Conservation (phyloP, 2,113 vertebrate species). For the Anolis carolinensis region DNA sequence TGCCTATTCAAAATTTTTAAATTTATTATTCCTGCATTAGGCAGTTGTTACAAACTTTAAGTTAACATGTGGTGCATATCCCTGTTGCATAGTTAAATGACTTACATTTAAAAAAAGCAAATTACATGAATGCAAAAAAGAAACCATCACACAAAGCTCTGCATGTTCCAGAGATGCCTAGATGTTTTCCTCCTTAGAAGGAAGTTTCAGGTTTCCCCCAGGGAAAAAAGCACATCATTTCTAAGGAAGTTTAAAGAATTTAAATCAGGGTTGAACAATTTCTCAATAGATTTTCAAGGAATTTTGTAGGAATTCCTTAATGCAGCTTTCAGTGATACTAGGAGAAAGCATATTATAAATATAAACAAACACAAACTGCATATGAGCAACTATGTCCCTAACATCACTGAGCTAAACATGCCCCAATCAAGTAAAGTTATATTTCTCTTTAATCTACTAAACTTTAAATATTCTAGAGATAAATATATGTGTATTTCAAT, state of each 20-base stretch:
- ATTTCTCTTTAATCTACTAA: background rate
- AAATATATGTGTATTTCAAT: too few relatives aligned
- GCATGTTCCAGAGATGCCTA: background rate
- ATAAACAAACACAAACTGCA: background rate
- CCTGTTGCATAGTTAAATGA: constrained; percentile 61
- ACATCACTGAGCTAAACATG: background rate
- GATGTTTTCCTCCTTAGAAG: background rate
- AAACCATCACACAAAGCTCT: constrained; percentile 63
- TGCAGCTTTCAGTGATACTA: background rate
- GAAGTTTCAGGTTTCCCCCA: background rate
- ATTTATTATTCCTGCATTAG: constrained; percentile 84
- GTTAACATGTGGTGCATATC: constrained; percentile 55
- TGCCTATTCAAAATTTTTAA: constrained; percentile 95
- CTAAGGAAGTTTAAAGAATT: background rate
- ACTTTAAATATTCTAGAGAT: background rate
- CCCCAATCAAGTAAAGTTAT: background rate
- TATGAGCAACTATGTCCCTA: background rate
- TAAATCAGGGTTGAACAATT: background rate
- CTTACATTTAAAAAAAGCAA: constrained; percentile 68
- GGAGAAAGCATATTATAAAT: background rate
- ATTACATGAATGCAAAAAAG: constrained; percentile 79
- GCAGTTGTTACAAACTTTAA: constrained; percentile 72
- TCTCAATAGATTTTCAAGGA: background rate
- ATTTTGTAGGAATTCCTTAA: background rate
- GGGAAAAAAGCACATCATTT: background rate